phyloP scores from a whole-genome alignment of 2,888 invertebrate species.

The Lasioglossum vierecki region DNA sequence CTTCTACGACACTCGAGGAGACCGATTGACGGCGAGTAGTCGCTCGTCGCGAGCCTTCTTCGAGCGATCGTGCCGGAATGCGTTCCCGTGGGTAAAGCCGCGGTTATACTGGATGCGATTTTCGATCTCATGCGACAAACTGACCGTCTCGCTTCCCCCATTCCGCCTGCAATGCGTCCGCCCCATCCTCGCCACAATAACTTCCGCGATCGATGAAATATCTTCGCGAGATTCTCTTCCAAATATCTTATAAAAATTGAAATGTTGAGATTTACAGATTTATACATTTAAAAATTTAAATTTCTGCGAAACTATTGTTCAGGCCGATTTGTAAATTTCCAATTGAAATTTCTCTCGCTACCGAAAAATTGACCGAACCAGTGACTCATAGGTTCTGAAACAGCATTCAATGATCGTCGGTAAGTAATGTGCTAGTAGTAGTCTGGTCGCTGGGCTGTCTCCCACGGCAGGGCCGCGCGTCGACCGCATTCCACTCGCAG shows the following conservation, averaged over 20 bases:
- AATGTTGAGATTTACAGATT: too few species aligned
- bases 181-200: background rate
- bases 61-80: conserved; percentile 39
- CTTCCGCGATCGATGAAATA: background rate
- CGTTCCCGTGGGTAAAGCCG: conserved; percentile 1
- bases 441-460: conserved; percentile 67
- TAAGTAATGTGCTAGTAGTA: conserved; percentile 39
- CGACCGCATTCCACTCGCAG: conserved; percentile 74
- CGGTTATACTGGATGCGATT: background rate
- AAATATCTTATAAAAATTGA: too few species aligned
- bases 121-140: background rate
- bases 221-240: background rate
- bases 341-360: background rate
- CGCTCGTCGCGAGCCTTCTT: conserved; percentile 21
- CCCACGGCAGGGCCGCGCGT: conserved; percentile 75
- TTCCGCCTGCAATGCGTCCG: background rate
- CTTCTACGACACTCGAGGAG: conserved; percentile 46
- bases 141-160: background rate
- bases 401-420: conserved; percentile 25
- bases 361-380: background rate
- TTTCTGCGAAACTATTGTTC: too few species aligned
- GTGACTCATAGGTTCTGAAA: background rate
- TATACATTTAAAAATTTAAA: too few species aligned
- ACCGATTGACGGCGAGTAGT: conserved; percentile 45
- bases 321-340: too few species aligned